Conservation (phyloP, 2,888 invertebrate species). For the Hypomecis punctinalis region DNA sequence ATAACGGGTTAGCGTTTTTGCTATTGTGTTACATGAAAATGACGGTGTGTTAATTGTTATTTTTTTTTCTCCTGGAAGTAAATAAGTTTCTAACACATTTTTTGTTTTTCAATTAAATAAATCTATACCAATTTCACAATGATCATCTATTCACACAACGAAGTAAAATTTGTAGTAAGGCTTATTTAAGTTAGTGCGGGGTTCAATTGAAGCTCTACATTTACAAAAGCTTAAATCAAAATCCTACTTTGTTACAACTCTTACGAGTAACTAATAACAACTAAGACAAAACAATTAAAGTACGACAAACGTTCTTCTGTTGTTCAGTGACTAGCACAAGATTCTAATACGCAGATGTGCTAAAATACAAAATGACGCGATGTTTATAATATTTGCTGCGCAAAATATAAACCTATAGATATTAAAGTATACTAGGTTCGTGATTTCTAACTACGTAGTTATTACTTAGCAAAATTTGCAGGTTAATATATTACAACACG, state of each 20-base stretch:
- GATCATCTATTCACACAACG: too few species aligned
- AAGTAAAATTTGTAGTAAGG: too few species aligned
- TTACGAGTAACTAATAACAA: not conserved
- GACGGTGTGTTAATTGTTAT: not conserved
- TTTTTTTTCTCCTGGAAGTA: too few species aligned
- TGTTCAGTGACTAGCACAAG: not conserved
- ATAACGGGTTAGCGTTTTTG: constrained; percentile 7
- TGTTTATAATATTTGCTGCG: constrained; percentile 34
- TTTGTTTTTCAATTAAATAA: too few species aligned
- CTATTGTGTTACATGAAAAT: constrained; percentile 7
- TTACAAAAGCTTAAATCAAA: too few species aligned
- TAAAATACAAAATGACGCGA: constrained; percentile 23
- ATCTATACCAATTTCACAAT: too few species aligned
- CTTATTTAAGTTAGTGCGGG: too few species aligned
- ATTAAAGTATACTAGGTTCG: constrained; percentile 1
- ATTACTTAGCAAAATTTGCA: not conserved
- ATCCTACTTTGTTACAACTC: not conserved
- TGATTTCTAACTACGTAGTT: not conserved
- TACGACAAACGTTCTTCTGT: not conserved
- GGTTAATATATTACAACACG: too few species aligned
- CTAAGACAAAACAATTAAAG: not conserved
- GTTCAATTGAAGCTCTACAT: too few species aligned
- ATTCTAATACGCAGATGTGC: constrained; percentile 17
- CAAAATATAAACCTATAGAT: constrained; percentile 23
- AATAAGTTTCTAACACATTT: too few species aligned